Conservation (phyloP, 2,888 invertebrate genomes). For the Charanyca ferruginea region DNA sequence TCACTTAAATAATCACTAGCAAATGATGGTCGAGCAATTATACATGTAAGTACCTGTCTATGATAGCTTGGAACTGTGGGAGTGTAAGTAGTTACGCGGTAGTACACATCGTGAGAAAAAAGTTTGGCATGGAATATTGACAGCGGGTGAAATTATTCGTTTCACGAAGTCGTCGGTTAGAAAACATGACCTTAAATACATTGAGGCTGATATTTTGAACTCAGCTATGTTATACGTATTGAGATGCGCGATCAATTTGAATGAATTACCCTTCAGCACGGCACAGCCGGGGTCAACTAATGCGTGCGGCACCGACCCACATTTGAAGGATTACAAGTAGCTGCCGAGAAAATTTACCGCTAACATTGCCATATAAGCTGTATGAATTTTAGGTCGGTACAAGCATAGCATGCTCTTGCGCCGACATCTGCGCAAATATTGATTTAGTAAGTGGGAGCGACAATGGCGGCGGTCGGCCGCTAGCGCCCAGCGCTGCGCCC, state of each 20-base stretch:
- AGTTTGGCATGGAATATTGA: slow-evolving; percentile 37
- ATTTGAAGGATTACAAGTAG: slow-evolving; percentile 90
- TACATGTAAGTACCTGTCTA: slow-evolving; percentile 20
- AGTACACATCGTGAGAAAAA: slow-evolving; percentile 36
- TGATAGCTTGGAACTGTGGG: slow-evolving; percentile 44
- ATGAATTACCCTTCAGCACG: slow-evolving; percentile 84
- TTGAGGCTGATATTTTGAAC: slow-evolving; percentile 56
- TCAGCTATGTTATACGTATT: slow-evolving; percentile 63
- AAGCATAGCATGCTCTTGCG: slow-evolving; percentile 90
- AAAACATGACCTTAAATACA: slow-evolving; percentile 54
- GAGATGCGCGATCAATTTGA: slow-evolving; percentile 79
- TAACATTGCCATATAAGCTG: slow-evolving; percentile 90
- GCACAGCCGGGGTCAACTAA: slow-evolving; percentile 85
- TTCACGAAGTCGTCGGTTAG: slow-evolving; percentile 41
- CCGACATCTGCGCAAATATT: slow-evolving; percentile 91
- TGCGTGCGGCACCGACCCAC: slow-evolving; percentile 89
- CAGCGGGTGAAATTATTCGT: slow-evolving; percentile 46
- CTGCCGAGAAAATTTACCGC: slow-evolving; percentile 91
- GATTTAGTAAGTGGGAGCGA: slow-evolving; percentile 89
- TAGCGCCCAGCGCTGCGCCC: slow-evolving; percentile 72
- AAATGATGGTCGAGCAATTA: slow-evolving; percentile 47
- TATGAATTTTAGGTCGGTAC: slow-evolving; percentile 91
- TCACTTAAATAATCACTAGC: slow-evolving; percentile 64
- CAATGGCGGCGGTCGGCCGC: slow-evolving; percentile 80
- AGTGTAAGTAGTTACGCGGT: slow-evolving; percentile 34